Percentiles rank a stretch among this genome's conserved stretches.
Evolutionary conservation across 2,888 invertebrate genomes (phyloP).

Genomic region (Phytoseiulus persimilis): DNA sequence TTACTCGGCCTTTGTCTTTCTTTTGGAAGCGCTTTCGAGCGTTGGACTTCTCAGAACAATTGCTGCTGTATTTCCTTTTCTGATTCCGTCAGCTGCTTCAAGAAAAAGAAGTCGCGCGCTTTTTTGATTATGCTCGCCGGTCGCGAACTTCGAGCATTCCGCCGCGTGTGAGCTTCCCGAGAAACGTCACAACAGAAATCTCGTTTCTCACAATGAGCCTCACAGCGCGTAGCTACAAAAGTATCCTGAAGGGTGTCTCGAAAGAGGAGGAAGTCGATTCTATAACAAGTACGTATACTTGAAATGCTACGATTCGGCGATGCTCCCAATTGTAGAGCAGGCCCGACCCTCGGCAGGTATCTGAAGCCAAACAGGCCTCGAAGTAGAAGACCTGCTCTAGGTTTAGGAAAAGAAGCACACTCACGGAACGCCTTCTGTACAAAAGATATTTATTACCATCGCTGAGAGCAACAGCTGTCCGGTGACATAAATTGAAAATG

Average conservation of each 20-base stretch:
- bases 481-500: neutral
- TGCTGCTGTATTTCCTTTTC: neutral
- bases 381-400: neutral
- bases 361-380: neutral
- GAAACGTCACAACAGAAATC: neutral
- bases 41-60: neutral
- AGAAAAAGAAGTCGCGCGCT: neutral
- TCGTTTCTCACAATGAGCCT: neutral
- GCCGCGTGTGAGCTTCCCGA: neutral
- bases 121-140: neutral
- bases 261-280: neutral
- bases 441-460: neutral
- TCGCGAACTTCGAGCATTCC: neutral
- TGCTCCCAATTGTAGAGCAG: neutral
- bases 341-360: neutral
- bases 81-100: neutral
- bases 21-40: neutral
- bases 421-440: neutral
- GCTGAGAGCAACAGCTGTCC: neutral
- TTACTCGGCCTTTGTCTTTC: neutral
- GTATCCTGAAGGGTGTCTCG: neutral
- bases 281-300: neutral
- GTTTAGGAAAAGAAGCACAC: neutral
- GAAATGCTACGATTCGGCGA: neutral
- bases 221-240: neutral